Base-by-base conservation (phyloP, 92 coral and sea anemone genomes). In the Heliopora coerulea region DNA sequence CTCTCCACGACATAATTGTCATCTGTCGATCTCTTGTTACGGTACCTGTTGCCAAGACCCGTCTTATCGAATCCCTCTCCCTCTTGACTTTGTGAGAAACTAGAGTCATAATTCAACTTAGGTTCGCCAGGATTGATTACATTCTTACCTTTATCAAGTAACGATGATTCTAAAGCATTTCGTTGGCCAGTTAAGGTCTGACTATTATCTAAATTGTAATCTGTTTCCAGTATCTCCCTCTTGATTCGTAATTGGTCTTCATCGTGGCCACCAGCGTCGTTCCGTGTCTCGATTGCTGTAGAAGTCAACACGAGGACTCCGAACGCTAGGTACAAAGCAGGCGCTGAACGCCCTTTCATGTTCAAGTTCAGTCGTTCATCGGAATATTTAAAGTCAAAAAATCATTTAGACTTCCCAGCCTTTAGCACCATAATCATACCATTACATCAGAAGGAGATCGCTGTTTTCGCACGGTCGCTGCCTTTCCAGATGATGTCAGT, bases 341-440 rank as follows among this genome's bases (percentile, higher is more conserved):
- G 77, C 77, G 77, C 62, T 6, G 26, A 54, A 70, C 77, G 77
- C 77, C 77, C 23, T 48, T 7, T 58, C 77, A 70, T 70, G 1
- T 11, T 70, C 56, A 1, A 31, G 17, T 70, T 70, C 58, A 70
- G 31, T 21, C 18, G 62, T 50, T 70, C 77, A 70, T 70, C 33
- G 62, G 35, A 52, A 40, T 6, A 15, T 37, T 12, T 15, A 49
- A 4, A 42, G 23, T 44, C 41, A 21, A 42, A 25, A 23, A n/a
- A 34, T 21, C 21, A 39, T 21, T 25, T 35, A 35, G 8, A 26
- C 34, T 48, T n/a, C 15, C 2, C 2, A 8, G n/a, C 15, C 52
- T 46, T 46, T 15, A 15, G 14, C n/a, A 46, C 14, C n/a, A 46
- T 46, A 46, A 46, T 46, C 52, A 10, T 6, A 37, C 42, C 42